phyloP scores from a whole-genome alignment of 2,888 invertebrate species.

The Hylaea fasciaria region DNA sequence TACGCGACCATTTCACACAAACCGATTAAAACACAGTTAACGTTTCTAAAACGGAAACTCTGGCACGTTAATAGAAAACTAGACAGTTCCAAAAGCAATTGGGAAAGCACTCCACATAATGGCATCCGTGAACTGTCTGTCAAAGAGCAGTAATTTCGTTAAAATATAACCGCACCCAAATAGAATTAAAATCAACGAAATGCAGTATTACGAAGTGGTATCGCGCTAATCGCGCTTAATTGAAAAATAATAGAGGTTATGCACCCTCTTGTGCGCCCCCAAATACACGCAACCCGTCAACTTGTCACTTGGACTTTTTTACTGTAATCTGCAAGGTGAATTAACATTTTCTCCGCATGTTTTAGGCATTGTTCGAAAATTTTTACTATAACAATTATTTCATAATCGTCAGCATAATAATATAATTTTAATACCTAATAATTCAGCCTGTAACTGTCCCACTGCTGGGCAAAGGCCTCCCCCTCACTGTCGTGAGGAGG shows the following conservation, averaged over 20 bases:
- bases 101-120: slow-evolving; percentile 52
- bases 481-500: too few relatives aligned
- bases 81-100: slow-evolving; percentile 39
- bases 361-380: neutral
- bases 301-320: slow-evolving; percentile 51
- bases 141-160: slow-evolving; percentile 48
- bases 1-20: slow-evolving; percentile 12
- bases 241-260: slow-evolving; percentile 68
- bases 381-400: neutral
- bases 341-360: neutral
- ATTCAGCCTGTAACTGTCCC: too few relatives aligned
- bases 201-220: slow-evolving; percentile 47
- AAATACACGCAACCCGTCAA: slow-evolving; percentile 62
- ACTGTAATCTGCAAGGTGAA: slow-evolving; percentile 3
- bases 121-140: slow-evolving; percentile 43
- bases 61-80: slow-evolving; percentile 40
- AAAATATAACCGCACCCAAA: slow-evolving; percentile 50
- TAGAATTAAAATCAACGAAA: slow-evolving; percentile 54
- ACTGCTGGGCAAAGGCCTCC: too few relatives aligned
- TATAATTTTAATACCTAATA: too few relatives aligned
- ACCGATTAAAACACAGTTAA: slow-evolving; percentile 22
- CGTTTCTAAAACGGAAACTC: slow-evolving; percentile 19
- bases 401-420: too few relatives aligned
- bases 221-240: slow-evolving; percentile 61
- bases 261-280: slow-evolving; percentile 58